Base-by-base conservation (phyloP, 2,888 invertebrate species). In the Drosophila tripunctata region DNA sequence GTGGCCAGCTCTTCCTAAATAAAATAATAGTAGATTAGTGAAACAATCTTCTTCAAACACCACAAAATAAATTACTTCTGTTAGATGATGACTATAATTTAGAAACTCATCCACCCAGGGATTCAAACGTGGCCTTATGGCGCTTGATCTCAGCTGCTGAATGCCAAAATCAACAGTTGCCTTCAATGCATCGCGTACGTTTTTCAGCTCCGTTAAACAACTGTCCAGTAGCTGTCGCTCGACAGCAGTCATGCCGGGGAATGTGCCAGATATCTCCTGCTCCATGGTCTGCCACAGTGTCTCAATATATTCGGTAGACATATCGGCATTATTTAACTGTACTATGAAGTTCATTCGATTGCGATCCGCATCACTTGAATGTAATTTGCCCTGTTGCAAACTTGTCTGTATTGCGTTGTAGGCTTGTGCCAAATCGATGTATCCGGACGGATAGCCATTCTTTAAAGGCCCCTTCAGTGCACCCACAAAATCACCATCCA, bases 231-330 rank as follows among this genome's bases (percentile, higher is more conserved):
- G 95, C 56, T 94, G 95, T 58, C 93, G 92, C 75, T 96, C 95
- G 65, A 94, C 94, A 12, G 91, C 89, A 17, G 92, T 93, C 92
- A 94, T 93, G 38, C 92, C 92, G 1, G 94, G 93, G 77, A 94
- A 93, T 24, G 94, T 93, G 43, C 93, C 92, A 45, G 93, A 93
- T 15, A 95, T 95, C 89, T 95, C 96, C 55, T 93, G 93, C 79
- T 94, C 93, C 75, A 98, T 94, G 67, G 94, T 95, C 66, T 93
- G 93, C 86, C 96, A 96, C 30, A 99, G 92, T 0, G 97, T 96
- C 89, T 96, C 96, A 41, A 98, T 94, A 91, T 97, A 98, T 89
- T 98, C 98, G 67, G 95, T 95, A 78, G 98, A 97, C 41, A 95
- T 94, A 89, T 98, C 98, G 7, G 97, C 95, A 91, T 98, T 98